Evolutionary conservation across 2,113 vertebrate species (phyloP), one percentile per base, ranked within the genome.

Genomic region (Madoqua kirkii): DNA sequence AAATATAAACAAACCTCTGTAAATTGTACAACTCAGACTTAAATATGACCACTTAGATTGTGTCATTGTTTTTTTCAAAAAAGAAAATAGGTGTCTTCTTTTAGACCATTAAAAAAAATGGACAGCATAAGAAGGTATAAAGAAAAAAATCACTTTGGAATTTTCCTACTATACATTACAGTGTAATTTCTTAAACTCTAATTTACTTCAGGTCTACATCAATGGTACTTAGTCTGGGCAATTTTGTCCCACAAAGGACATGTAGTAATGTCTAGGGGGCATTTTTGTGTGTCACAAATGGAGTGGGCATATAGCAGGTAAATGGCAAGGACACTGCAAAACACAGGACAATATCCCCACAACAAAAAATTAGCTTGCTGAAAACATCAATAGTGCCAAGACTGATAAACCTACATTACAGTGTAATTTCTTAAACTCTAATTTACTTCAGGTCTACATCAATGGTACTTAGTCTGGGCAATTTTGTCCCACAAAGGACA

Each of bases 1-100:
- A 96, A 93, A 95, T 84, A 81, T 84, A 95, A 91, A 95, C 2
- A 97, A 95, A 85, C 21, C 33, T 86, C 67, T 76, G 0, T 64
- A 90, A 87, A 6, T 48, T 95, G n/a, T 93, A 96, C 59, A 88
- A 74, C 48, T 97, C 45, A 94, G 64, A 93, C 36, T 93, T 93
- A 95, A 86, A 94, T 54, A 29, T 67, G 45, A 89, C 29, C 48
- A 91, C 27, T 91, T 57, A 94, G 82, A 83, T 85, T 87, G 48
- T 93, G 87, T 90, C 71, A 40, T 93, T 87, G 17, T 86, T 92
- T 95, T 87, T 84, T 29, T 76, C 40, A 93, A 94, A 95, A 96
- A 85, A 95, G 45, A 57, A 97, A 97, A 82, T 23, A 93, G n/a
- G n/a, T 50, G 54, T 14, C n/a, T 29, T 93, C 84, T 92, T 57